Evolutionary conservation across 2,888 invertebrate species (phyloP).

Genomic region (Clitarchus hookeri): DNA sequence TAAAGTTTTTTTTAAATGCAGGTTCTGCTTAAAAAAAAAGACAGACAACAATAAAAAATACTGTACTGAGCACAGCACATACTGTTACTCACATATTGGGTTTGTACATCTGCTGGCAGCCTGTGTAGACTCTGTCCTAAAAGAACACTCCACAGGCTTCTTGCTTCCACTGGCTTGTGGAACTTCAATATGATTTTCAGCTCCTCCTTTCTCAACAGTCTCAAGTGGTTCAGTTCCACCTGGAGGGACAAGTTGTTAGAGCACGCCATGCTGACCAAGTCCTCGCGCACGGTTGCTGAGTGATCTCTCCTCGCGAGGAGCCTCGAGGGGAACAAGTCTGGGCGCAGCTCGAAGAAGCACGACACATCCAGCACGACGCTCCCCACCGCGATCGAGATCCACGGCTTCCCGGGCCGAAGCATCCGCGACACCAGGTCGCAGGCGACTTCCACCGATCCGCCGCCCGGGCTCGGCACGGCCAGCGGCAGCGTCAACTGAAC

Average conservation of each 20-base stretch:
- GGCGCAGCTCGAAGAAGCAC: not conserved
- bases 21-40: too few species aligned
- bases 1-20: too few species aligned
- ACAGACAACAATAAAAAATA: too few species aligned
- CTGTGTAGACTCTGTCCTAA: not conserved
- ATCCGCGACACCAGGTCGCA: not conserved
- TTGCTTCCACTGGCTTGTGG: not conserved
- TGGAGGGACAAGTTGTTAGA: not conserved
- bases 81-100: not conserved
- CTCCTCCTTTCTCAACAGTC: not conserved
- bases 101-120: not conserved
- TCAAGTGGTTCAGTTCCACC: too few species aligned
- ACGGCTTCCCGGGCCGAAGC: not conserved
- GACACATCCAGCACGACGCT: slow-evolving; percentile 2
- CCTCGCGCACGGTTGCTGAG: not conserved
- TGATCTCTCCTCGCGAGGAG: too few species aligned
- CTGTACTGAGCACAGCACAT: too few species aligned
- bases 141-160: not conserved
- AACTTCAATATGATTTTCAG: not conserved
- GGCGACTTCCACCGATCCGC: not conserved
- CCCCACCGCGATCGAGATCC: not conserved
- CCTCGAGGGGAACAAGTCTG: not conserved
- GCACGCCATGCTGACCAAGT: slow-evolving; percentile 1
- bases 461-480: not conserved
- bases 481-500: not conserved